phyloP scores from a whole-genome alignment of 2,888 invertebrate species.

The Odontomyia ornata region DNA sequence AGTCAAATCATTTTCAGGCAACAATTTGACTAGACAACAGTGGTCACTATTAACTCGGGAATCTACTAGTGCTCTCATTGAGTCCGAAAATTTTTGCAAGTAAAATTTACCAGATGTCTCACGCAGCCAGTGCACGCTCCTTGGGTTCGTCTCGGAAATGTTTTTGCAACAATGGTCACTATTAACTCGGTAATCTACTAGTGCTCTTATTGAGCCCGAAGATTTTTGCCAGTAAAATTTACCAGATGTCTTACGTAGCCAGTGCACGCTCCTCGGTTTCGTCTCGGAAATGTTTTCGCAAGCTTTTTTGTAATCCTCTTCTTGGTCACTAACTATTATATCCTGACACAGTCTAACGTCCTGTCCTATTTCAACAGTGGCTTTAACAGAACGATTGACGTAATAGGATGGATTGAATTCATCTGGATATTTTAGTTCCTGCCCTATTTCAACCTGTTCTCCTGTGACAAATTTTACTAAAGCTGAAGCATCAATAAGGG shows the following conservation, averaged over 20 bases:
- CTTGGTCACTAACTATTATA: not conserved
- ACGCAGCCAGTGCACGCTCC: conserved; percentile 5
- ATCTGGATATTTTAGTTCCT: not conserved
- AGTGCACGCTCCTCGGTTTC: not conserved
- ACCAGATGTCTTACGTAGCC: not conserved
- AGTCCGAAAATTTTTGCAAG: not conserved
- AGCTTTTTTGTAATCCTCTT: conserved; percentile 3
- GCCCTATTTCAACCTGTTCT: not conserved
- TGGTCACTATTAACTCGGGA: not conserved
- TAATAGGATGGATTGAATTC: not conserved
- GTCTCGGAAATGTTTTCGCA: not conserved
- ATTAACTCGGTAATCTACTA: not conserved
- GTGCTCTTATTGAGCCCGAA: not conserved
- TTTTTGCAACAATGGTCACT: not conserved
- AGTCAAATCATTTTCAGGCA: not conserved
- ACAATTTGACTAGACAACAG: no score
- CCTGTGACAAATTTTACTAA: not conserved
- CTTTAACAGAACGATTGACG: conserved; percentile 22
- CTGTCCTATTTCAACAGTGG: not conserved
- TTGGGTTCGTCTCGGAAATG: not conserved
- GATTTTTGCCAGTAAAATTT: not conserved
- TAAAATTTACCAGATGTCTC: not conserved
- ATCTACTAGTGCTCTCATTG: not conserved
- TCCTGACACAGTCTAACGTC: not conserved
- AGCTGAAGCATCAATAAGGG: conserved; percentile 13